Evolutionary conservation across 2,888 invertebrate genomes (phyloP), one percentile per base, ranked within the genome.

Genomic region (Chymomyza amoena): DNA sequence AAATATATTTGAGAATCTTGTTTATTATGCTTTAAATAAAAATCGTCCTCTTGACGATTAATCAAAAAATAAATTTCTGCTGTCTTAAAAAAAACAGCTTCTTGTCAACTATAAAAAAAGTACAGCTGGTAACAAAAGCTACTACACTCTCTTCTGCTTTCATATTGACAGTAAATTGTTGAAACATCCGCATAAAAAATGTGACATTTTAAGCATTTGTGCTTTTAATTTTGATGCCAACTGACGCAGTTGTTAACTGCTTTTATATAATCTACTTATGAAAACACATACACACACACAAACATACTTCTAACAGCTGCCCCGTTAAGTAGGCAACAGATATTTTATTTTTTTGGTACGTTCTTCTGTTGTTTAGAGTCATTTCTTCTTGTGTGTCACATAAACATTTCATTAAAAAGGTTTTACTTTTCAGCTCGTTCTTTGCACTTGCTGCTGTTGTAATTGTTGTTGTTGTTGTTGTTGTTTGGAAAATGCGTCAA

Each of bases 321-420:
- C 68, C 62, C 20, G 28, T 61, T 64, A 64, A 59, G 76, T 71
- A 66, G 74, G 64, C 69, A 72, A 66, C 64, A 57, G 45, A 13
- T 45, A 69, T 75, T 66, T 65, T 61, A 51, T 57, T 50, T 61
- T 25, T 25, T 25, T 4, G 25, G 25, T 25, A 4, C 25, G 69
- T 25, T n/a, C 7, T 51, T 36, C 13, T 1, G 13, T 45, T 45
- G 13, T 45, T 45, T 45, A 13, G 32, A 32, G 28, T 20, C 28
- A 9, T 61, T 61, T 61, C 16, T 45, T 7, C 10, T 39, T 6
- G 20, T 39, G 20, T 60, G 20, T 16, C 20, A 45, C n/a, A 36
- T 62, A 66, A 70, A 45, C 39, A 45, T 45, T 45, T 45, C 39
- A 45, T 45, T 45, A 45, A 45, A 45, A 45, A 45, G 39, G 39